Evolutionary conservation across 2,797 vertebrate species (phyloP), one percentile per base, ranked within the genome.

Genomic region (Anguilla anguilla): DNA sequence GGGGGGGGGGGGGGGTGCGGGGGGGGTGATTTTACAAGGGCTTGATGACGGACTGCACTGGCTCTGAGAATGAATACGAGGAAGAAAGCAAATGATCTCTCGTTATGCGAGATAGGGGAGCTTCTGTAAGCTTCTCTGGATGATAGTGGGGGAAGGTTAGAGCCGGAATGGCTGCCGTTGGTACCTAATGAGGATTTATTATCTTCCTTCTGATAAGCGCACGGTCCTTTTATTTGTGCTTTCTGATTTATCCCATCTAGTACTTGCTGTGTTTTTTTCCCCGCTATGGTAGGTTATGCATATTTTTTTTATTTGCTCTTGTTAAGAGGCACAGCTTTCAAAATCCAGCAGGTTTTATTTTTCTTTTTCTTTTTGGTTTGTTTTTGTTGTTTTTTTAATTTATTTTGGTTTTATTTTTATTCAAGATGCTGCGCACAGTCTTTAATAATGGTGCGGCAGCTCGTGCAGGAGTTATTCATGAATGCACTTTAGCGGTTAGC

Each of bases 121-220:
- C n/a, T n/a, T n/a, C n/a, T 49, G 61, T 67, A 57, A 15, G 11
- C 31, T 31, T 35, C 69, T 74, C 69, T 74, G 74, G 74, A 82
- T 88, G 61, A 74, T 57, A 88, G 22, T n/a, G 49, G 17, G n/a
- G 55, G 49, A 67, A 39, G 77, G 49, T 88, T 86, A 61, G 28
- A 82, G 43, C 84, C 53, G 7, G n/a, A 81, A 57, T 81, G 83
- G 84, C 55, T 79, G 69, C 59, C 85, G 67, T 85, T 85, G 69
- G 69, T 67, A 55, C 46, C 19, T 88, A 67, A 67, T 82, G 39
- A 86, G 28, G 85, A 88, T 86, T 85, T 86, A 86, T 82, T 39
- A n/a, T 83, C 55, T 49, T 31, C 49, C 64, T 49, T 85, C 35
- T 19, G 57, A 39, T 85, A 57, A 39, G 59, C 53, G 6, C 11